Percentiles rank a stretch among this genome's conserved stretches.
Conservation (phyloP, 2,797 vertebrate species). For the Pseudopleuronectes americanus region DNA sequence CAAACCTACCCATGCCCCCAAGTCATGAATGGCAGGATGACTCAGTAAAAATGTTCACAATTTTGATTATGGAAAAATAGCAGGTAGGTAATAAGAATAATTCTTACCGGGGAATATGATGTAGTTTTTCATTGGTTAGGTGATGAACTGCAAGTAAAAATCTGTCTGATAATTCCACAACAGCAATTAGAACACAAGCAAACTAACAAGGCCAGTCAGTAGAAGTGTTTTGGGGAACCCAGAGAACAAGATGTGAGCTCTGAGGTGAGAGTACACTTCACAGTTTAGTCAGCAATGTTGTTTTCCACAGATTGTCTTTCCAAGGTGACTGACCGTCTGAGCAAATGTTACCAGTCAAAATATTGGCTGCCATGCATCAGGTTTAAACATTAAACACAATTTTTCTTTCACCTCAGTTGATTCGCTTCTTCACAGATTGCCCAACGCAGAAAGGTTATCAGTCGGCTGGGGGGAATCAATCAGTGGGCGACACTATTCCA, state of each 20-base stretch:
- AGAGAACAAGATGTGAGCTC: slow-evolving; percentile 29
- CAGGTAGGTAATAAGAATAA: slow-evolving; percentile 11
- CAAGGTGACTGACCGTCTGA: slow-evolving; percentile 75
- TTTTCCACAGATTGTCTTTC: slow-evolving; percentile 71
- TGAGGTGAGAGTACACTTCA: slow-evolving; percentile 51
- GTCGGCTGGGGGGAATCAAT: slow-evolving; percentile 80
- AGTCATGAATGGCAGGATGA: slow-evolving; percentile 43
- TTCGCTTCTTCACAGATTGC: slow-evolving; percentile 77
- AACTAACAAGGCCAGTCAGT: slow-evolving; percentile 41
- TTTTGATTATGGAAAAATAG: slow-evolving; percentile 42
- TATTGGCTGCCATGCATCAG: slow-evolving; percentile 72
- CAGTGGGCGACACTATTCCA: slow-evolving; percentile 75
- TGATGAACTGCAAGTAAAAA: slow-evolving; percentile 27
- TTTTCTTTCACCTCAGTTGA: slow-evolving; percentile 69
- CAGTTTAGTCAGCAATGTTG: slow-evolving; percentile 65
- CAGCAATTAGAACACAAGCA: slow-evolving; percentile 25
- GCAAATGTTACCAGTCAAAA: slow-evolving; percentile 73
- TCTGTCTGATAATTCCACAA: slow-evolving; percentile 29
- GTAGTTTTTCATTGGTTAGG: slow-evolving; percentile 23
- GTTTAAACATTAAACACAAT: slow-evolving; percentile 61
- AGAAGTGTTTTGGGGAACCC: slow-evolving; percentile 29
- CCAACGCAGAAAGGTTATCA: slow-evolving; percentile 79
- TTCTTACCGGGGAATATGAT: slow-evolving; percentile 13
- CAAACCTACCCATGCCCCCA: slow-evolving; percentile 42
- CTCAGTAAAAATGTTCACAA: slow-evolving; percentile 42